Evolutionary conservation across 2,888 invertebrate species (phyloP), one percentile per base, ranked within the genome.

Genomic region (Pristionchus maxplancki): DNA sequence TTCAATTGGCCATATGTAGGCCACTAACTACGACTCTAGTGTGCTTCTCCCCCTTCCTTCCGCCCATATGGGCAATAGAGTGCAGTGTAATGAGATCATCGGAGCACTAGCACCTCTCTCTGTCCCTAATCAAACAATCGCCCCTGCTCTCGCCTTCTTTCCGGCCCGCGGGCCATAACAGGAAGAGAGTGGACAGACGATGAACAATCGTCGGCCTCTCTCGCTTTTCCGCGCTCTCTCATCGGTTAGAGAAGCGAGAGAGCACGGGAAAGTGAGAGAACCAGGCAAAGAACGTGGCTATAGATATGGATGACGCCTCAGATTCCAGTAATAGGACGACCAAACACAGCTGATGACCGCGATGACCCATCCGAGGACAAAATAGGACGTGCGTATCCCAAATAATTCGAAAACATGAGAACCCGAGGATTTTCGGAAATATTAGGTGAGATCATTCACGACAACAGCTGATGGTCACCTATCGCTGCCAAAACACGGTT

Each of bases 81-180:
- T 78, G 78, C 44, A 78, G 44, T 48, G 78, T 48, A 78, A 78
- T 78, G 78, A 78, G 78, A 78, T 78, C 78, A 78, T 78, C 78
- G 44, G 17, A 71, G 78, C 78, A 48, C 74, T 34, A 28, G 64
- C 71, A 71, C 71, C 71, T 34, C 64, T 37, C 37, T 37, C 17
- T 34, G 31, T 15, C 64, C 40, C 78, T 78, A 78, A 48, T 78
- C 78, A 78, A 78, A 78, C 78, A 78, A 40, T 40, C 28, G 78
- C n/a, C 44, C 28, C 9, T 13, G 24, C 78, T 48, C 44, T n/a
- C n/a, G n/a, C n/a, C n/a, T n/a, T n/a, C 44, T 8, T 78, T 48
- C 44, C 28, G 40, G n/a, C 28, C 44, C 0, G 1, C 28, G 40
- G 44, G 74, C 28, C 78, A 78, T 44, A 78, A 78, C 78, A 78